Evolutionary conservation across 2,888 invertebrate genomes (phyloP).

Genomic region (Perizoma affinitatum): DNA sequence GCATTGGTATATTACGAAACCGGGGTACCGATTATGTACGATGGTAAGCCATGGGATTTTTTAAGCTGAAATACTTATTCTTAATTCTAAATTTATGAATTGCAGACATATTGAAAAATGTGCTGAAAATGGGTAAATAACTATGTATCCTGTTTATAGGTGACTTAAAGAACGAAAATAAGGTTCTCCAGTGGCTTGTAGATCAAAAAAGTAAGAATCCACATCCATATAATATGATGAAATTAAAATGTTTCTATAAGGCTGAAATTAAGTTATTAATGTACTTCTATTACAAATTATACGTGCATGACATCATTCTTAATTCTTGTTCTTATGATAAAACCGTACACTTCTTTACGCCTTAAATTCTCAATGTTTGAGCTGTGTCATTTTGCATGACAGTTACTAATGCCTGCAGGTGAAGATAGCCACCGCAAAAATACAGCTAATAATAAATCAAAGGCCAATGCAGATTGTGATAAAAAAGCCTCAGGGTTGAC

Average conservation of each 20-base stretch:
- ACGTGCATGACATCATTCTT: constrained; percentile 83
- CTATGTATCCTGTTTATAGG: constrained; percentile 87
- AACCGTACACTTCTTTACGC: constrained; percentile 64
- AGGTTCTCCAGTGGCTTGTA: constrained; percentile 97
- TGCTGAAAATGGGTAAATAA: constrained; percentile 36
- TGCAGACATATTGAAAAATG: constrained; percentile 7
- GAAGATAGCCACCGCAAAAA: constrained; percentile 80
- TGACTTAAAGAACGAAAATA: constrained; percentile 97
- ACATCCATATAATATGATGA: constrained; percentile 76
- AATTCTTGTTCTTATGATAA: constrained; percentile 46
- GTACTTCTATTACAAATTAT: constrained; percentile 59
- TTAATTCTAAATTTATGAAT: background rate
- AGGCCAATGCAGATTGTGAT: constrained; percentile 81
- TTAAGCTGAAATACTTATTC: constrained; percentile 17
- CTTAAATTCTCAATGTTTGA: constrained; percentile 82
- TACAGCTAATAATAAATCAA: constrained; percentile 77
- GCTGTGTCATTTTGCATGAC: constrained; percentile 85
- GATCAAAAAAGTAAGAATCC: constrained; percentile 97
- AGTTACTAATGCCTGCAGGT: constrained; percentile 85
- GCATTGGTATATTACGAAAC: constrained; percentile 97
- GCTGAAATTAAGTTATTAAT: constrained; percentile 49
- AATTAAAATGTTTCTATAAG: constrained; percentile 46
- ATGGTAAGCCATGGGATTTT: constrained; percentile 87
- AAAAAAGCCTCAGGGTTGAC: constrained; percentile 65
- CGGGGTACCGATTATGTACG: constrained; percentile 96